These are phyloP conservation scores for Boloria selene DNA, from an alignment of 2,888 invertebrate genomes.

Conservation along the genomic window DNA sequence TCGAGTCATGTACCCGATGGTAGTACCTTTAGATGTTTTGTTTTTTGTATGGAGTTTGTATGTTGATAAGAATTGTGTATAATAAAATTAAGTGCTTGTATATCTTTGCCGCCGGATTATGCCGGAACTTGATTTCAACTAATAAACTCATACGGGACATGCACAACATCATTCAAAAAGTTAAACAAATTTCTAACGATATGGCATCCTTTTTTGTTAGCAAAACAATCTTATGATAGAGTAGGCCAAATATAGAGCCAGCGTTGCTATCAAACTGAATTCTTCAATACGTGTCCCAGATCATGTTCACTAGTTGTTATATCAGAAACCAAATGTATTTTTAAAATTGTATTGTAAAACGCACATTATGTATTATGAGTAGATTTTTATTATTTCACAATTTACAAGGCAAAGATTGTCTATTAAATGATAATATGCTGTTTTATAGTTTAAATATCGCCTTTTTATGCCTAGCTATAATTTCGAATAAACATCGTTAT, in stretches of 20 bases:
- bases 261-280: conserved; percentile 40
- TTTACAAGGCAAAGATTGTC: conserved; percentile 26
- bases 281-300: conserved; percentile 46
- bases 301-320: conserved; percentile 60
- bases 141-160: conserved; percentile 37
- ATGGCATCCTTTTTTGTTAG: conserved; percentile 47
- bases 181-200: conserved; percentile 39
- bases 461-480: conserved; percentile 24
- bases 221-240: conserved; percentile 37
- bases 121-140: conserved; percentile 35
- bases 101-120: conserved; percentile 32
- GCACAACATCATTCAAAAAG: conserved; percentile 42
- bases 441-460: conserved; percentile 32
- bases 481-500: conserved; percentile 6
- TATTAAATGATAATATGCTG: conserved; percentile 17
- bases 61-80: conserved; percentile 44
- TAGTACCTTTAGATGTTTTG: conserved; percentile 62
- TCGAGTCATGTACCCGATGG: conserved; percentile 64
- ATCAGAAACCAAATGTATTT: conserved; percentile 63
- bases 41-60: conserved; percentile 65
- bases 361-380: conserved; percentile 68
- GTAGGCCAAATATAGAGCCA: conserved; percentile 38
- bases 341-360: conserved; percentile 64
- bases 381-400: conserved; percentile 54
- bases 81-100: conserved; percentile 44